phyloP scores from a whole-genome alignment of 2,113 vertebrate genomes.

The Sarotherodon lohbergeri region DNA sequence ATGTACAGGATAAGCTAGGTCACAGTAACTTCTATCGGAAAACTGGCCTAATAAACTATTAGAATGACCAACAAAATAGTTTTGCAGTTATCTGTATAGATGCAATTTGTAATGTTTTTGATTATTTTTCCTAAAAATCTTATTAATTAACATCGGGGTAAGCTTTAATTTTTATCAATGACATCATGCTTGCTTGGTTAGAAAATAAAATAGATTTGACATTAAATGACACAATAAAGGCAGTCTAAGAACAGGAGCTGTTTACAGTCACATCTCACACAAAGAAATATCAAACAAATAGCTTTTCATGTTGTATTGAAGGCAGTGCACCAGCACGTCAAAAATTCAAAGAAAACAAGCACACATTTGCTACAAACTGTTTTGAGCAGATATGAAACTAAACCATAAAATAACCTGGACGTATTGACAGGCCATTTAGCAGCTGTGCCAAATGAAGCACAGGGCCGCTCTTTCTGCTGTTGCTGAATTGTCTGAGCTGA shows the following conservation, averaged over 20 bases:
- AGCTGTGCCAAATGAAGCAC: too few relatives aligned
- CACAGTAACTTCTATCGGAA: neutral
- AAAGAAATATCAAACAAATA: neutral
- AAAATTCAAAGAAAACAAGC: neutral
- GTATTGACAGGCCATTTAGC: neutral
- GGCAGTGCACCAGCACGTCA: neutral
- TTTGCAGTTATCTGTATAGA: rapidly evolving
- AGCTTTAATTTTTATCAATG: neutral
- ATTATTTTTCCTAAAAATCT: neutral
- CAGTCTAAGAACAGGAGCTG: neutral
- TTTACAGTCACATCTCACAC: neutral
- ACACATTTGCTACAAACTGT: neutral
- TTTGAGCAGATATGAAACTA: neutral
- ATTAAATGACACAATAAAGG: neutral
- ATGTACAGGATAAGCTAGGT: neutral
- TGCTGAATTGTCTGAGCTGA: neutral
- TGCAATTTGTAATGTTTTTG: neutral
- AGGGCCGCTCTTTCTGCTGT: neutral
- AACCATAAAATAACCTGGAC: neutral
- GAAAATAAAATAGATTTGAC: neutral
- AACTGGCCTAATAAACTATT: neutral
- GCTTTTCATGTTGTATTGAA: neutral
- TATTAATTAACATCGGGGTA: neutral
- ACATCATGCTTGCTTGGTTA: neutral
- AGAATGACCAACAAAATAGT: neutral